Percentiles rank a stretch among this genome's conserved stretches.
Conservation (phyloP, 2,888 invertebrate genomes). For the Agonum fuliginosum region DNA sequence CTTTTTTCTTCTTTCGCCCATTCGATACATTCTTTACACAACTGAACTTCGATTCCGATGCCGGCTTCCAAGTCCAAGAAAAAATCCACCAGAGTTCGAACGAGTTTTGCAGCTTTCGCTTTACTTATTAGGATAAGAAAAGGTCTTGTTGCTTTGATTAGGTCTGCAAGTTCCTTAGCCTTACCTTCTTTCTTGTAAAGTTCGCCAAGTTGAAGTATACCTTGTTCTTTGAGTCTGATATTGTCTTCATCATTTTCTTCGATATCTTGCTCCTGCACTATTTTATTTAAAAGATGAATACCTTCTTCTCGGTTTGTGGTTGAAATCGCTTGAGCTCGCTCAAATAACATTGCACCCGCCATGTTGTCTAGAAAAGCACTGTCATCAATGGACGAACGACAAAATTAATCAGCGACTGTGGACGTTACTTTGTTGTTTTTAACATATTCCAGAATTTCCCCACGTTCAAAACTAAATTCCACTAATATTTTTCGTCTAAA, state of each 20-base stretch:
- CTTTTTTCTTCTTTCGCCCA: slow-evolving; percentile 99
- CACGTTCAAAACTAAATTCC: slow-evolving; percentile 26
- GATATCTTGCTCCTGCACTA: slow-evolving; percentile 84
- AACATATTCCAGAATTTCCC: slow-evolving; percentile 42
- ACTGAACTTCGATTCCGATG: slow-evolving; percentile 94
- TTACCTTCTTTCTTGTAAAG: slow-evolving; percentile 95
- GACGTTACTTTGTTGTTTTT: slow-evolving; percentile 40
- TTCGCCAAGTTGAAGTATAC: slow-evolving; percentile 93
- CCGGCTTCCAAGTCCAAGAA: slow-evolving; percentile 98
- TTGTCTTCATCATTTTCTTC: slow-evolving; percentile 92
- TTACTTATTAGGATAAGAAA: slow-evolving; percentile 97
- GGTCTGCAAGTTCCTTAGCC: slow-evolving; percentile 92
- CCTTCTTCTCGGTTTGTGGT: slow-evolving; percentile 85
- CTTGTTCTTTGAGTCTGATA: slow-evolving; percentile 93
- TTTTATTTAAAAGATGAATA: slow-evolving; percentile 84
- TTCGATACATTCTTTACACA: slow-evolving; percentile 98
- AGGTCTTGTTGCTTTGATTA: slow-evolving; percentile 96
- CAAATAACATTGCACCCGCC: slow-evolving; percentile 94
- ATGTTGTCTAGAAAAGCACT: slow-evolving; percentile 77
- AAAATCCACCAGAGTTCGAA: slow-evolving; percentile 96
- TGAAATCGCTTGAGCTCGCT: slow-evolving; percentile 86
- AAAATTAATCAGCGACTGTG: slow-evolving; percentile 50
- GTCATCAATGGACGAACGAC: slow-evolving; percentile 72
- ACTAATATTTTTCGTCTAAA: slow-evolving; percentile 4
- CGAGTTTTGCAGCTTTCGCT: slow-evolving; percentile 99